Conservation (phyloP, 2,797 vertebrate species). For the Halcyon leucocephala region DNA sequence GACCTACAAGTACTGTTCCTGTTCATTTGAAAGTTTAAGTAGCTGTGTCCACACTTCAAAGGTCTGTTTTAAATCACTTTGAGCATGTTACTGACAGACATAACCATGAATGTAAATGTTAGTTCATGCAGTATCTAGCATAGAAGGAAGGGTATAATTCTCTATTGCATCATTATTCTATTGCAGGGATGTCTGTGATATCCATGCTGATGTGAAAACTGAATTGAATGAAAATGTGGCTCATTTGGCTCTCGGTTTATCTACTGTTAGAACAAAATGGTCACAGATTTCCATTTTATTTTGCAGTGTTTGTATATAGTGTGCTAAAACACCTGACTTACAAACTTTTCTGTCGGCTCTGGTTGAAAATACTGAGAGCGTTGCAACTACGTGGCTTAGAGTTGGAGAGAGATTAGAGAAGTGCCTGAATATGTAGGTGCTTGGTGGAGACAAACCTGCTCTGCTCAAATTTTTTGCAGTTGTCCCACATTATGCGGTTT, state of each 20-base stretch:
- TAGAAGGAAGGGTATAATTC: background rate
- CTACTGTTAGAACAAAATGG: background rate
- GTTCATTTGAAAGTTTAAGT: background rate
- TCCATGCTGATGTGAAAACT: background rate
- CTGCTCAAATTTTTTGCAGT: background rate
- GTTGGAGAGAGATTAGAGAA: background rate
- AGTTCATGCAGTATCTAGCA: background rate
- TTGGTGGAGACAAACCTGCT: background rate
- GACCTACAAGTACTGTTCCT: background rate
- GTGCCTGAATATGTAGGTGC: background rate
- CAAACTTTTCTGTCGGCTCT: background rate
- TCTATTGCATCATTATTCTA: background rate
- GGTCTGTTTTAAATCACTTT: background rate
- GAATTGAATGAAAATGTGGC: background rate
- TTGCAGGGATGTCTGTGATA: background rate
- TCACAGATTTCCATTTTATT: background rate
- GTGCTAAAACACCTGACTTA: background rate
- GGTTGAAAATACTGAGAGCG: background rate
- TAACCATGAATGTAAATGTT: background rate
- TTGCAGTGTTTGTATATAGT: background rate
- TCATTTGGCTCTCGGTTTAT: background rate
- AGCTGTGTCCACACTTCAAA: background rate
- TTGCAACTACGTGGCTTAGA: background rate
- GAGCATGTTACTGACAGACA: background rate
- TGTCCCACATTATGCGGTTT: accelerated